Conservation (phyloP, 2,888 invertebrate species). For the Caenorhabditis zanzibari region DNA sequence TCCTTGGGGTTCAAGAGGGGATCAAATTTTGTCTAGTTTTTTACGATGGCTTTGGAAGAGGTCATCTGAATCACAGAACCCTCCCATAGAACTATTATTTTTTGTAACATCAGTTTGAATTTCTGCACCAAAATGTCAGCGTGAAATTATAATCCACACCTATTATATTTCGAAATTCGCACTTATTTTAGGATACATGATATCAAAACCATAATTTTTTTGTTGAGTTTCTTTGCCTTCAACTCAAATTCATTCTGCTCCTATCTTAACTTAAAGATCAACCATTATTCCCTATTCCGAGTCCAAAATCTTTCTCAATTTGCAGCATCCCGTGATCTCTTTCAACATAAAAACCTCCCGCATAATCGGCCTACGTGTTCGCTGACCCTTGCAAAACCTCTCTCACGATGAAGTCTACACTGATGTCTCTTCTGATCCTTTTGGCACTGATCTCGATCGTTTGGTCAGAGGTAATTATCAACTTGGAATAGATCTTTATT, state of each 20-base stretch:
- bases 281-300: background rate
- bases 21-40: conserved; percentile 32
- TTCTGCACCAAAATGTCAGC: background rate
- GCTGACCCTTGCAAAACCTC: conserved; percentile 38
- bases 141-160: background rate
- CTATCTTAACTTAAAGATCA: conserved; percentile 22
- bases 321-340: conserved; percentile 36
- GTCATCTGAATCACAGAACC: conserved; percentile 28
- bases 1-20: conserved; percentile 21
- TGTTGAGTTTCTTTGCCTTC: too few relatives aligned
- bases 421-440: conserved; percentile 35
- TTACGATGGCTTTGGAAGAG: conserved; percentile 1
- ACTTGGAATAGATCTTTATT: conserved; percentile 6
- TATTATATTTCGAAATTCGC: background rate
- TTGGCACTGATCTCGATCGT: conserved; percentile 47
- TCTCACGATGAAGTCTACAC: conserved; percentile 32
- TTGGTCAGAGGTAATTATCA: conserved; percentile 32
- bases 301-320: conserved; percentile 19
- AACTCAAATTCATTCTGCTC: background rate
- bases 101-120: too few relatives aligned
- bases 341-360: conserved; percentile 9
- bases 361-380: conserved; percentile 58
- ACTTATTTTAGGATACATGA: too few relatives aligned
- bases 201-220: too few relatives aligned
- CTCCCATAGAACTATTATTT: conserved; percentile 3